Evolutionary conservation across 64 coral and sea anemone species (phyloP).

Genomic region (Acropora tenuis): DNA sequence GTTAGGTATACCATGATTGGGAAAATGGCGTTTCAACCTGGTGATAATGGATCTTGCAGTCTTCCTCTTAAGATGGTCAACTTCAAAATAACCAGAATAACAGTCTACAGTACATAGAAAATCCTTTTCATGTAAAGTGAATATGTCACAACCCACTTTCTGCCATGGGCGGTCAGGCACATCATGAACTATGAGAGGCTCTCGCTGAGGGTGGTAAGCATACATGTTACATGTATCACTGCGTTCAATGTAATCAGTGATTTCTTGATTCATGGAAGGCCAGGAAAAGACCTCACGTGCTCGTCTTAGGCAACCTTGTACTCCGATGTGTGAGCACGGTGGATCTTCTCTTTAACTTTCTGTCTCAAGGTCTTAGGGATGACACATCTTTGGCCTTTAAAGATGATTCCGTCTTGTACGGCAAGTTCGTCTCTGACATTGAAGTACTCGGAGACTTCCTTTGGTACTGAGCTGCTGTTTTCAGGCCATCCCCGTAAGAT

Average conservation of each 20-base stretch:
- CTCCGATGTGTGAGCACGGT: no score
- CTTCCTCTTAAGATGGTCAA: conserved; percentile 1
- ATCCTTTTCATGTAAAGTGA: conserved; percentile 47
- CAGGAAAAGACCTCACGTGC: conserved; percentile 1
- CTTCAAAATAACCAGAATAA: neutral
- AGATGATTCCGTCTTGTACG: no score
- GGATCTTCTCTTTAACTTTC: neutral
- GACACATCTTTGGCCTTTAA: no score
- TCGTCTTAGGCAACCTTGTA: no score
- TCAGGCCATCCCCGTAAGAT: no score
- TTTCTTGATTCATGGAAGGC: conserved; percentile 13
- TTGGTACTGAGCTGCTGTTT: no score
- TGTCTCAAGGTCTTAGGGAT: neutral
- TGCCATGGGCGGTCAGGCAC: conserved; percentile 28
- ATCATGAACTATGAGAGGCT: conserved; percentile 36
- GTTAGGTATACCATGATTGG: conserved; percentile 51
- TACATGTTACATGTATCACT: conserved; percentile 33
- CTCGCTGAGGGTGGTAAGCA: neutral
- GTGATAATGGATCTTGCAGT: conserved; percentile 27
- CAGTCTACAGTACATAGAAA: conserved; percentile 29
- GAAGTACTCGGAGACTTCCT: no score
- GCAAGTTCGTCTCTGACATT: no score
- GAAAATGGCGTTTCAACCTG: conserved; percentile 42
- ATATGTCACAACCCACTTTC: conserved; percentile 48
- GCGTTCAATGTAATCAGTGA: conserved; percentile 24